A percentile compares a stretch with the other conserved stretches of the same genome.
Conservation (phyloP, 2,797 vertebrate genomes). For the Helicolenus hilgendorfi region DNA sequence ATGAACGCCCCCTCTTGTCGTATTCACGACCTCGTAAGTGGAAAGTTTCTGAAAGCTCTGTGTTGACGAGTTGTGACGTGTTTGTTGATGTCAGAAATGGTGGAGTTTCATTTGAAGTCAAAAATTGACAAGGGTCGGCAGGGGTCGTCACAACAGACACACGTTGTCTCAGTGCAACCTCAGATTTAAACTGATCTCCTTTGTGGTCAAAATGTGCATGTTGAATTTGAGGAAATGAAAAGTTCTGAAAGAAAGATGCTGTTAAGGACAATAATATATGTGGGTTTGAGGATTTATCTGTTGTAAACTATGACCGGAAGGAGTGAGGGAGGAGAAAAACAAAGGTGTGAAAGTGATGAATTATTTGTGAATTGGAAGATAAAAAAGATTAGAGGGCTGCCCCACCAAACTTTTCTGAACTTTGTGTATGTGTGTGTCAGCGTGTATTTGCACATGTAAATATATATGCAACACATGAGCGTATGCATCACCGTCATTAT, state of each 20-base stretch:
- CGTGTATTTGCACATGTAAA: not conserved
- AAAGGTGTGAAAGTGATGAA: slow-evolving; percentile 22
- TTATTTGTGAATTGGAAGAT: not conserved
- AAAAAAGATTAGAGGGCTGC: not conserved
- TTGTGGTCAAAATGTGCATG: not conserved
- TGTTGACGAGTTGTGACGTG: no score
- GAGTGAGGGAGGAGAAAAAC: not conserved
- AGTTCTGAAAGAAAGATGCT: not conserved
- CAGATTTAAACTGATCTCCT: not conserved
- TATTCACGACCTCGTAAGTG: no score
- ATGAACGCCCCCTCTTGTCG: no score
- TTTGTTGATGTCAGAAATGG: no score
- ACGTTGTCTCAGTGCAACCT: not conserved
- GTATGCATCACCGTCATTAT: slow-evolving; percentile 43
- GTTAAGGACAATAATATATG: not conserved
- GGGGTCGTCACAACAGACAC: not conserved
- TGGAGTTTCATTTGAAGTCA: no score
- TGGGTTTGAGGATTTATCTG: slow-evolving; percentile 33
- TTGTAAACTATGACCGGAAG: not conserved
- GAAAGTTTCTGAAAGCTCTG: no score
- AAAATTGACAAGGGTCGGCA: no score
- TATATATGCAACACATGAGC: slow-evolving; percentile 14
- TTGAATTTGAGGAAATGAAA: not conserved
- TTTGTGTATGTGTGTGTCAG: slow-evolving; percentile 7
- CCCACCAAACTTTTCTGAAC: slow-evolving; percentile 7